These are phyloP conservation scores for Tridacna gigas DNA, from an alignment of 2,888 invertebrate species.

Conservation along the genomic window DNA sequence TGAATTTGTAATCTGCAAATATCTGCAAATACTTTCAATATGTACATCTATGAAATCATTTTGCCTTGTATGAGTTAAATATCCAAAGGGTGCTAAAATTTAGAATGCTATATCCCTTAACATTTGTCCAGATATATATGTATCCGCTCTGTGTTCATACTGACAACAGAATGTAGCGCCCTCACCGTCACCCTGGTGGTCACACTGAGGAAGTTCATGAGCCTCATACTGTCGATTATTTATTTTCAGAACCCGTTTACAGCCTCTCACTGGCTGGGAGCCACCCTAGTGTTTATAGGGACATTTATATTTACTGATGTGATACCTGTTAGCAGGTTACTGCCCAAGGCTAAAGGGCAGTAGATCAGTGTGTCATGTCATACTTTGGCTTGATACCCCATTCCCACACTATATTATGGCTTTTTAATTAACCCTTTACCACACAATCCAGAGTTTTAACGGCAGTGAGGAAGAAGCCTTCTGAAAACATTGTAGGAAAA, in stretches of 20 bases:
- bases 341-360: not conserved
- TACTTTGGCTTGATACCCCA: too few relatives aligned
- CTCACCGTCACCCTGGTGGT: slow-evolving; percentile 97
- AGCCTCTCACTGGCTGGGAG: slow-evolving; percentile 95
- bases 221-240: slow-evolving; percentile 96
- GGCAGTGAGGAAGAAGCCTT: too few relatives aligned
- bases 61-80: too few relatives aligned
- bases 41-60: too few relatives aligned
- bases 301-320: slow-evolving; percentile 93
- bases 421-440: too few relatives aligned
- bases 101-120: not conserved
- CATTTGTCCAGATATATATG: slow-evolving; percentile 89
- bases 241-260: slow-evolving; percentile 98
- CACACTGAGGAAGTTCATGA: slow-evolving; percentile 97
- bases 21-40: too few relatives aligned
- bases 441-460: too few relatives aligned
- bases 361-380: not conserved
- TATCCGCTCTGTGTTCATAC: slow-evolving; percentile 96
- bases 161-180: slow-evolving; percentile 97
- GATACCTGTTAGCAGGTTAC: slow-evolving; percentile 48
- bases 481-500: too few relatives aligned
- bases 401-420: too few relatives aligned
- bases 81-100: too few relatives aligned
- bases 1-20: too few relatives aligned
- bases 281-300: slow-evolving; percentile 94